Evolutionary conservation across 2,888 invertebrate genomes (phyloP), one percentile per base, ranked within the genome.

Genomic region (Netelia melanura): DNA sequence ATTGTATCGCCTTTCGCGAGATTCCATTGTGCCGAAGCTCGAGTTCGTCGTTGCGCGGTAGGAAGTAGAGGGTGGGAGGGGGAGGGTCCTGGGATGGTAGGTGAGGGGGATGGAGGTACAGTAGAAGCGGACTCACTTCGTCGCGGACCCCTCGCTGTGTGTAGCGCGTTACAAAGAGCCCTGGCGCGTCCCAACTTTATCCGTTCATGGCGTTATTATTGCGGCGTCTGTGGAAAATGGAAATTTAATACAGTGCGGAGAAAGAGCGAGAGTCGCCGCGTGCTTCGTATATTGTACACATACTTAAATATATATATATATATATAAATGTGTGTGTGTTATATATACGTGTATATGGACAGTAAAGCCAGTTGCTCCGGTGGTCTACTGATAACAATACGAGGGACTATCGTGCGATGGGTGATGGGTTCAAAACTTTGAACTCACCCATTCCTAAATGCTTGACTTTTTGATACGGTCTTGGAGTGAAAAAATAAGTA

Each of bases 201-300:
- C 77, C 81, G 84, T 88, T 88, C 84, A 87, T 84, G 86, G 86
- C 86, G 86, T 87, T 86, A 88, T 88, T 86, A 85, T 86, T 85
- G 77, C 84, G 82, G 85, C 78, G 58, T 86, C 87, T 83, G 81
- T 83, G 88, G 90, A 89, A 90, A 90, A 91, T 90, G 90, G 90
- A 90, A 91, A 91, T 91, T 90, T 91, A 89, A 91, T 91, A 87
- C 88, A 85, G 85, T 77, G 81, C 82, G 84, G 77, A 70, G 77
- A 81, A 81, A 78, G 81, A 81, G 68, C 48, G 54, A 58, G 74
- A 84, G 70, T 84, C 74, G 64, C 76, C 43, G 77, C 68, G 44
- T 68, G 21, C 62, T 56, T 38, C 17, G 61, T 68, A 52, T 62
- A 64, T 71, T 64, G 52, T 62, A 68, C 21, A 44, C 62, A 10